Conservation (phyloP, 2,797 vertebrate genomes). For the Chloroceryle inda region DNA sequence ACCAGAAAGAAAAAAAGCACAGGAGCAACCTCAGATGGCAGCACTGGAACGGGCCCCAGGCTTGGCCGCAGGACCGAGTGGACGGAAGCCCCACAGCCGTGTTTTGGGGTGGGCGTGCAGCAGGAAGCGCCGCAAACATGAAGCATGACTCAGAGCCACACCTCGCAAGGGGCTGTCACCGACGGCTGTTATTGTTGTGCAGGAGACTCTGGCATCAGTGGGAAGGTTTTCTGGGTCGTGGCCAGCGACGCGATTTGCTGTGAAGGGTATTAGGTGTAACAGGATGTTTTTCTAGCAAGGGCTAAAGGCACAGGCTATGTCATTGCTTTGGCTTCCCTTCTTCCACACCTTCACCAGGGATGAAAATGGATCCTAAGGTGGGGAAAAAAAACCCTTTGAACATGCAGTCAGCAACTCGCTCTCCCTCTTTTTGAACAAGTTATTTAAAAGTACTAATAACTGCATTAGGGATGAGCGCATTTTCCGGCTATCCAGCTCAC, state of each 20-base stretch:
- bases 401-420: background rate
- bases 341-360: slow-evolving; percentile 26
- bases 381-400: background rate
- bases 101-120: background rate
- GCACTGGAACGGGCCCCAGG: accelerated
- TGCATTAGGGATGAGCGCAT: slow-evolving; percentile 32
- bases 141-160: background rate
- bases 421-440: background rate
- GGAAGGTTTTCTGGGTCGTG: background rate
- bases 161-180: background rate
- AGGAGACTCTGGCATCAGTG: background rate
- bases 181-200: background rate
- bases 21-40: background rate
- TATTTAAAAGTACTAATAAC: slow-evolving; percentile 27
- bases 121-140: background rate
- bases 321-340: slow-evolving; percentile 54
- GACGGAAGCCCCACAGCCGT: accelerated
- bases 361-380: slow-evolving; percentile 30
- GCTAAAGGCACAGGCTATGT: slow-evolving; percentile 32
- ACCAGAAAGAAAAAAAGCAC: accelerated
- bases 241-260: background rate
- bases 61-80: background rate
- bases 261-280: slow-evolving; percentile 6
- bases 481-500: background rate
- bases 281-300: slow-evolving; percentile 48